phyloP scores from a whole-genome alignment of 92 coral and sea anemone species.

The Palythoa grandis region DNA sequence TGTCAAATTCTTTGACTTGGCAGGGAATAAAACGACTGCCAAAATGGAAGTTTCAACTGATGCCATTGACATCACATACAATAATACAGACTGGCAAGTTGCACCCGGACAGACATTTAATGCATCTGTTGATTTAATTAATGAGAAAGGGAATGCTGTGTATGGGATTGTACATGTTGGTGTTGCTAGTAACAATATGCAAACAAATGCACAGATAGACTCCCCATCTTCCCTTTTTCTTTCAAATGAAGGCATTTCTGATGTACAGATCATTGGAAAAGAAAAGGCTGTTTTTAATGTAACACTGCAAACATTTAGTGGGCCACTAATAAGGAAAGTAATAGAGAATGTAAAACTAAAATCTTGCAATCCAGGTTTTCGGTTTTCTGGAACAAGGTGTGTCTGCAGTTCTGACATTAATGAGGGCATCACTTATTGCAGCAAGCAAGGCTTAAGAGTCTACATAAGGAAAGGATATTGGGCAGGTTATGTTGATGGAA shows the following conservation, averaged over 20 bases:
- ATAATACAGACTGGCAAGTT: constrained; percentile 56
- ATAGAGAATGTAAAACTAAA: constrained; percentile 55
- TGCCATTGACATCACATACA: constrained; percentile 42
- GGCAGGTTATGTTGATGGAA: constrained; percentile 75
- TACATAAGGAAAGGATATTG: constrained; percentile 83
- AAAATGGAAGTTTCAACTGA: constrained; percentile 53
- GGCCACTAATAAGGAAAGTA: constrained; percentile 54
- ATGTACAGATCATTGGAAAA: constrained; percentile 63
- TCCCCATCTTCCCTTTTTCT: constrained; percentile 78
- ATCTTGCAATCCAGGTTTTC: constrained; percentile 85
- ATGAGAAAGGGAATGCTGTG: constrained; percentile 73
- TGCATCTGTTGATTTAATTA: constrained; percentile 66
- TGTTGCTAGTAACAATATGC: constrained; percentile 4
- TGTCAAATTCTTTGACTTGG: constrained; percentile 33
- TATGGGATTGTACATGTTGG: constrained; percentile 73
- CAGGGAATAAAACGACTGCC: constrained; percentile 30
- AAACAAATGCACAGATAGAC: constrained; percentile 48
- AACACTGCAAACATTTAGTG: constrained; percentile 65
- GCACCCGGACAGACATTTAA: constrained; percentile 83
- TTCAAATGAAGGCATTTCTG: constrained; percentile 55
- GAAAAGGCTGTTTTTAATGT: constrained; percentile 65
- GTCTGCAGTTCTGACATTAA: constrained; percentile 67
- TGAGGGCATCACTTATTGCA: constrained; percentile 74
- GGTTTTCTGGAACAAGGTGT: constrained; percentile 51
- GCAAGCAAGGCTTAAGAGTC: constrained; percentile 66